These are phyloP conservation scores for Ypsolopha sequella DNA, from an alignment of 2,888 invertebrate species.

Conservation along the genomic window DNA sequence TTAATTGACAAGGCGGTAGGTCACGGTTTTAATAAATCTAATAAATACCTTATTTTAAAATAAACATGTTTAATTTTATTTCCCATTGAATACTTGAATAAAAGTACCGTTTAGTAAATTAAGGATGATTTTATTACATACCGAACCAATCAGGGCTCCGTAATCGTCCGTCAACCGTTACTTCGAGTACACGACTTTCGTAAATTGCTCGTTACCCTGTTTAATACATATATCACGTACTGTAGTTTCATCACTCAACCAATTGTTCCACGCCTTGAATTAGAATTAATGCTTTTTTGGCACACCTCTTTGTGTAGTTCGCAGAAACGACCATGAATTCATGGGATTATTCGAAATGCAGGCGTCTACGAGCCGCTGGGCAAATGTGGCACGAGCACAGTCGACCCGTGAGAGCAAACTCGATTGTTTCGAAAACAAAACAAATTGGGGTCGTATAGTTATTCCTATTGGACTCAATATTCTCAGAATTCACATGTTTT, in stretches of 20 bases:
- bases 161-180: slow-evolving; percentile 21
- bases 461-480: neutral
- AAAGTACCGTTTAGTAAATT: too few species aligned
- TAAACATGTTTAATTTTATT: too few species aligned
- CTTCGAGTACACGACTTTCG: slow-evolving; percentile 36
- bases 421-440: slow-evolving; percentile 15
- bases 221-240: slow-evolving; percentile 56
- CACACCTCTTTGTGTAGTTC: slow-evolving; percentile 3
- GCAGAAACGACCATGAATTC: too few species aligned
- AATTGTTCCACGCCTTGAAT: neutral
- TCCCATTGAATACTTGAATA: too few species aligned
- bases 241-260: slow-evolving; percentile 37
- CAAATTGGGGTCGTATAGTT: slow-evolving; percentile 17
- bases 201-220: slow-evolving; percentile 28
- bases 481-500: neutral
- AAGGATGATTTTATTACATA: neutral
- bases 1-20: too few species aligned
- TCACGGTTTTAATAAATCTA: too few species aligned
- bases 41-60: too few species aligned
- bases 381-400: neutral
- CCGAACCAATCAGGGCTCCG: slow-evolving; percentile 8
- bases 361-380: too few species aligned
- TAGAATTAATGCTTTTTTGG: too few species aligned
- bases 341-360: too few species aligned
- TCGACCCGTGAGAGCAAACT: slow-evolving; percentile 30